phyloP scores from a whole-genome alignment of 2,888 invertebrate genomes.

The Chouioia cunea region DNA sequence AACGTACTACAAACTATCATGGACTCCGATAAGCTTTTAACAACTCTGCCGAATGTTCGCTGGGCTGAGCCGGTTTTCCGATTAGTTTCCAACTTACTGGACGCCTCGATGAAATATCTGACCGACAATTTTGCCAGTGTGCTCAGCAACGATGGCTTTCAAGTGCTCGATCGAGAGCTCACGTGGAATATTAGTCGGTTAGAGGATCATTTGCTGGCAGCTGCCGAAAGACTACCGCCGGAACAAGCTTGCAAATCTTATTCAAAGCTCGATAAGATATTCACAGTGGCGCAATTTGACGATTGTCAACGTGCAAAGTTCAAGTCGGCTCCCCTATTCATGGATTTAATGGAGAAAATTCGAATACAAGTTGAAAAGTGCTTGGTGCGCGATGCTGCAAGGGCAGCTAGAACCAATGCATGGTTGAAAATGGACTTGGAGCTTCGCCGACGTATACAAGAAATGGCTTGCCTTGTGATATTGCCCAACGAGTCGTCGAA shows the following conservation, averaged over 20 bases:
- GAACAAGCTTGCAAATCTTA: constrained; percentile 89
- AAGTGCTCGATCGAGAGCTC: constrained; percentile 77
- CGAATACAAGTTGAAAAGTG: constrained; percentile 79
- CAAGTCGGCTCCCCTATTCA: constrained; percentile 72
- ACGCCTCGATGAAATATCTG: constrained; percentile 84
- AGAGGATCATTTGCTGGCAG: constrained; percentile 83
- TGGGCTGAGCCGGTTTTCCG: constrained; percentile 88
- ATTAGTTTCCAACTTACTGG: constrained; percentile 83
- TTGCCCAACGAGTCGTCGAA: constrained; percentile 67
- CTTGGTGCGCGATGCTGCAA: constrained; percentile 78
- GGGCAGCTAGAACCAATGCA: constrained; percentile 75
- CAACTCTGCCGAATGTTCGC: constrained; percentile 81
- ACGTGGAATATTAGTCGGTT: constrained; percentile 82
- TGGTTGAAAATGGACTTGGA: constrained; percentile 77
- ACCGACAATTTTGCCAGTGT: constrained; percentile 84
- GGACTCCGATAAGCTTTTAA: constrained; percentile 85
- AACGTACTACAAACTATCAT: constrained; percentile 86
- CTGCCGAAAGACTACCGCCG: constrained; percentile 83
- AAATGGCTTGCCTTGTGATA: constrained; percentile 72
- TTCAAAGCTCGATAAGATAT: constrained; percentile 66
- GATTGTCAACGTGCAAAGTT: constrained; percentile 66
- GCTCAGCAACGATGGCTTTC: constrained; percentile 76
- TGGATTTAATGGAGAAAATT: constrained; percentile 75
- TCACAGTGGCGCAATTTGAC: constrained; percentile 58
- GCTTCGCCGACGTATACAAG: constrained; percentile 75